A percentile compares a stretch with the other conserved stretches of the same genome.
Conservation (phyloP, 2,888 invertebrate species). For the Amorpha juglandis region DNA sequence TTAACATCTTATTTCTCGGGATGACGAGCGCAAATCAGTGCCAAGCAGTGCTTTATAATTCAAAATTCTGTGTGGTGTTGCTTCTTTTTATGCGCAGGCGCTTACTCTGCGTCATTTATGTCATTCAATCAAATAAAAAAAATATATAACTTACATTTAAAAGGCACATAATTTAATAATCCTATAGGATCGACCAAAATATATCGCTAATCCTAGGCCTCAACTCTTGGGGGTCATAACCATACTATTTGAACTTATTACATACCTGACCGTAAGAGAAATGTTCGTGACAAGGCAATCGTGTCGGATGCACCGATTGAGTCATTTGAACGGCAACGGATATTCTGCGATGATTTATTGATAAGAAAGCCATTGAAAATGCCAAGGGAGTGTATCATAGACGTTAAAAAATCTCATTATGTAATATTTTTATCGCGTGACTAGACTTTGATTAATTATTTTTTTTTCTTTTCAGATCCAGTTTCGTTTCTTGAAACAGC, state of each 20-base stretch:
- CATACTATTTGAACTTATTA: neutral
- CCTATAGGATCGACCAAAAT: too few relatives aligned
- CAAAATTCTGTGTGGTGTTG: too few relatives aligned
- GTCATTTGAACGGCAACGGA: conserved; percentile 11
- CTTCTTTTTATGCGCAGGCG: too few relatives aligned
- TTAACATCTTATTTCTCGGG: too few relatives aligned
- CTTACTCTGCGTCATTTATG: too few relatives aligned
- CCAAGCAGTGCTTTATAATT: too few relatives aligned
- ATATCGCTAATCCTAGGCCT: too few relatives aligned
- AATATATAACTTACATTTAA: too few relatives aligned
- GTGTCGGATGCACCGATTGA: conserved; percentile 16
- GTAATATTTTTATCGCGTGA: neutral
- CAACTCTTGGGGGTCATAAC: neutral
- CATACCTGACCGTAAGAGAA: conserved; percentile 3
- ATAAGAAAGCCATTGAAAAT: conserved; percentile 2
- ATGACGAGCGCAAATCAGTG: too few relatives aligned
- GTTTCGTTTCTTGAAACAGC: neutral
- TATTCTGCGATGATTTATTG: conserved; percentile 15
- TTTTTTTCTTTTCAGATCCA: conserved; percentile 10
- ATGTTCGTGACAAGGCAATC: conserved; percentile 8
- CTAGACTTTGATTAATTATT: too few relatives aligned
- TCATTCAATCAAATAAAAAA: too few relatives aligned
- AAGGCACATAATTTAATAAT: too few relatives aligned
- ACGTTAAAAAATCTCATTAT: neutral
- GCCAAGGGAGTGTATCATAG: conserved; percentile 7